Percentiles rank a stretch among this genome's conserved stretches.
These are phyloP conservation scores for Fringilla coelebs DNA, from an alignment of 2,797 vertebrate species.

Conservation along the genomic window DNA sequence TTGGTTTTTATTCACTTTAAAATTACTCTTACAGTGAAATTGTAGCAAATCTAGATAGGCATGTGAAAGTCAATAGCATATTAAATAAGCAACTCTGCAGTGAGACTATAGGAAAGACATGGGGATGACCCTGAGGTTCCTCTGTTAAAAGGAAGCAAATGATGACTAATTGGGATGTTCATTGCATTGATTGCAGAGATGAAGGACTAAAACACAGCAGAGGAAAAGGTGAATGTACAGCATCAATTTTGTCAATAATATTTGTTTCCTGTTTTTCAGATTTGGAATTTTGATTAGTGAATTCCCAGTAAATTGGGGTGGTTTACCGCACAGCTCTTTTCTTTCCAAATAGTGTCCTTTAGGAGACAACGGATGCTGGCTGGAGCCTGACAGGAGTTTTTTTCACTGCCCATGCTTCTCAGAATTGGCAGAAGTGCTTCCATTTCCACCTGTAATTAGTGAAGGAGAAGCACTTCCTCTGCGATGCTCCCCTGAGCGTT, in stretches of 20 bases:
- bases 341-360: not conserved
- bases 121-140: not conserved
- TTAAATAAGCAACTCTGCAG: not conserved
- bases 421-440: not conserved
- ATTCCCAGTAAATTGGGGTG: not conserved
- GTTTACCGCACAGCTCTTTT: not conserved
- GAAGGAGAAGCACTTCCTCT: not conserved
- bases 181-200: not conserved
- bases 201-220: not conserved
- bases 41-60: not conserved
- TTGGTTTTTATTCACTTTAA: not conserved
- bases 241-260: not conserved
- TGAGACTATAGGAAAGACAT: not conserved
- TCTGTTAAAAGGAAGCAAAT: not conserved
- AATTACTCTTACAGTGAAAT: not conserved
- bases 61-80: not conserved
- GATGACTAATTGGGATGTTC: not conserved
- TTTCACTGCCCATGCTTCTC: not conserved
- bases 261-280: not conserved
- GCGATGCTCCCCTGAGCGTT: not conserved
- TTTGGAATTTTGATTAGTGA: not conserved
- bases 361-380: not conserved
- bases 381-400: not conserved
- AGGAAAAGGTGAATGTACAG: not conserved
- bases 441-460: not conserved